Evolutionary conservation across 2,113 vertebrate genomes (phyloP).

Genomic region (Pelecanoides urinatrix): DNA sequence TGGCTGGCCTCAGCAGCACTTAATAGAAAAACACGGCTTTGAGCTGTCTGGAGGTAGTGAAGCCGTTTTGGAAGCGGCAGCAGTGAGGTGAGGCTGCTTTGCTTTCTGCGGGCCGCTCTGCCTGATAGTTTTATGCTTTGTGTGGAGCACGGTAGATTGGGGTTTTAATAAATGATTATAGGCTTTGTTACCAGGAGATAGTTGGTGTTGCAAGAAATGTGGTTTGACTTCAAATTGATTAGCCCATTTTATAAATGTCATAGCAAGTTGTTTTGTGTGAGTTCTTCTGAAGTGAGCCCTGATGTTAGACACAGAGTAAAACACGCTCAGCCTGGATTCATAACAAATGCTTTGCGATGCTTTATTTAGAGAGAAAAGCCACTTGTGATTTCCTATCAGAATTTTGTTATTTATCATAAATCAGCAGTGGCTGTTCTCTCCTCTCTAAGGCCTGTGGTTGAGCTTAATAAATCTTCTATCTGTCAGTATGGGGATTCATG

Average conservation of each 20-base stretch:
- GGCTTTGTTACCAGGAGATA: slow-evolving; percentile 72
- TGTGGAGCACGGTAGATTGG: slow-evolving; percentile 56
- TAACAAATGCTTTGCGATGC: slow-evolving; percentile 73
- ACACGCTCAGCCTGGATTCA: slow-evolving; percentile 68
- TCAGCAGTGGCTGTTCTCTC: slow-evolving; percentile 61
- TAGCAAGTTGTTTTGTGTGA: slow-evolving; percentile 72
- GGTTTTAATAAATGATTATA: slow-evolving; percentile 79
- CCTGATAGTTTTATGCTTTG: slow-evolving; percentile 39
- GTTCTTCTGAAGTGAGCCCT: slow-evolving; percentile 73
- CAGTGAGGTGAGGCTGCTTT: not conserved
- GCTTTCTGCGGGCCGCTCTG: slow-evolving; percentile 22
- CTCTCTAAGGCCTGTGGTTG: slow-evolving; percentile 62
- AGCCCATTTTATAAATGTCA: slow-evolving; percentile 78
- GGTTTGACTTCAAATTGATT: slow-evolving; percentile 79
- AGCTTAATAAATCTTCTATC: slow-evolving; percentile 65
- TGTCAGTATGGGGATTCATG: slow-evolving; percentile 62
- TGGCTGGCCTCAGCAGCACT: not conserved
- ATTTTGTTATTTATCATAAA: slow-evolving; percentile 76
- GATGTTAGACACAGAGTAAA: slow-evolving; percentile 70
- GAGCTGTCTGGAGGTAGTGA: slow-evolving; percentile 21
- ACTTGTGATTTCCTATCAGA: slow-evolving; percentile 76
- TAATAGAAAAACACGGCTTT: not conserved
- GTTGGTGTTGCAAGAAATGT: slow-evolving; percentile 73
- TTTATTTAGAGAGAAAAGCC: slow-evolving; percentile 76
- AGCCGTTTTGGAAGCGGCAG: slow-evolving; percentile 47